A percentile compares a stretch with the other conserved stretches of the same genome.
phyloP scores from a whole-genome alignment of 2,113 vertebrate species.

The Montifringilla adamsi region DNA sequence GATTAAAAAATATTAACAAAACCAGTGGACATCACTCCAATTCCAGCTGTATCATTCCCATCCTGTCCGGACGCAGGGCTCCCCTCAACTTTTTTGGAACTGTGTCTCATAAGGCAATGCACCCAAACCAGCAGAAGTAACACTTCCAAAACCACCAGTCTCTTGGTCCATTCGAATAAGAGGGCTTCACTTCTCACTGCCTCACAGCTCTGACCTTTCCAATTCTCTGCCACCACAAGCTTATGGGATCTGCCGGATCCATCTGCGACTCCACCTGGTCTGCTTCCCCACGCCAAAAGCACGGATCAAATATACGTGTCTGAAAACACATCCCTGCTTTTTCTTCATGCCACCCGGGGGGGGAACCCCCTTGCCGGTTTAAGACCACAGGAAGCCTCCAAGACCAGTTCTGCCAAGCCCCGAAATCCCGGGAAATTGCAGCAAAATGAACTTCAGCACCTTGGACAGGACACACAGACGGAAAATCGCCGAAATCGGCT shows the following conservation, averaged over 20 bases:
- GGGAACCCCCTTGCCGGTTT: neutral
- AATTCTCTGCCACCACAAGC: slow-evolving; percentile 55
- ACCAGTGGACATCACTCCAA: neutral
- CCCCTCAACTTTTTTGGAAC: neutral
- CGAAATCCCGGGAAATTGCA: slow-evolving; percentile 10
- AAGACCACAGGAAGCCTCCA: neutral
- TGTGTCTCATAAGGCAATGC: neutral
- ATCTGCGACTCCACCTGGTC: slow-evolving; percentile 61
- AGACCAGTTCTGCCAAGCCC: neutral
- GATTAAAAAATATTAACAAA: neutral
- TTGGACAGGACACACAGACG: slow-evolving; percentile 30
- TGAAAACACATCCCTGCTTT: slow-evolving; percentile 53
- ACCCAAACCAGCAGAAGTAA: neutral
- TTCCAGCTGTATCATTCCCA: neutral
- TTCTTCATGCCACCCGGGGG: neutral
- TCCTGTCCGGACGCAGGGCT: accelerated
- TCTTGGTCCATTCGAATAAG: neutral
- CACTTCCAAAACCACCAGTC: neutral
- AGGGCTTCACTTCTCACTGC: neutral
- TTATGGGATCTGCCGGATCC: slow-evolving; percentile 63
- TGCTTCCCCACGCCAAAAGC: slow-evolving; percentile 57
- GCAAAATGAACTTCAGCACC: slow-evolving; percentile 65
- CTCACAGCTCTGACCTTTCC: slow-evolving; percentile 52
- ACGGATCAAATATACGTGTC: slow-evolving; percentile 60
- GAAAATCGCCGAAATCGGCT: neutral